These are phyloP conservation scores for Beris chalybata DNA, from an alignment of 2,888 invertebrate species.

Conservation along the genomic window DNA sequence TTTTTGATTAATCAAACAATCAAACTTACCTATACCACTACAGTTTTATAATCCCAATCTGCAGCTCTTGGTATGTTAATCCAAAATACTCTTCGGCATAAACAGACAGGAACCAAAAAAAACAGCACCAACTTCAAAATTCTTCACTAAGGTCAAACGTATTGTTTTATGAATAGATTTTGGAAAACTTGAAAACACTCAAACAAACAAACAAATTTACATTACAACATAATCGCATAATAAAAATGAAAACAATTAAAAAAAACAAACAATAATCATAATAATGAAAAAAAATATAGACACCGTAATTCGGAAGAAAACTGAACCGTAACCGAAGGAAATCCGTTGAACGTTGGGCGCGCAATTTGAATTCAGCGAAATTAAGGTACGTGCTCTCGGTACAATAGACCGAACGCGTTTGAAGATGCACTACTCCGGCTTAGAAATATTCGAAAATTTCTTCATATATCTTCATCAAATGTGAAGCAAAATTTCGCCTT, in stretches of 20 bases:
- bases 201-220: too few species aligned
- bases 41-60: too few species aligned
- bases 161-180: too few species aligned
- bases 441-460: slow-evolving; percentile 20
- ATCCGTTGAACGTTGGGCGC: slow-evolving; percentile 22
- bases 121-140: too few species aligned
- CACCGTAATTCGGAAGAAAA: slow-evolving; percentile 5
- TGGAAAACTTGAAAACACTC: too few species aligned
- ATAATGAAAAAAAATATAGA: background rate
- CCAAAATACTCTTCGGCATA: too few species aligned
- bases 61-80: too few species aligned
- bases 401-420: slow-evolving; percentile 54
- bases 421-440: slow-evolving; percentile 39
- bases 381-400: slow-evolving; percentile 51
- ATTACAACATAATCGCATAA: too few species aligned
- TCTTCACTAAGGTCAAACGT: too few species aligned
- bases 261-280: background rate
- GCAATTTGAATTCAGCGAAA: slow-evolving; percentile 15
- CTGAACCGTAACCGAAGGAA: slow-evolving; percentile 17
- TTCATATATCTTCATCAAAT: slow-evolving; percentile 23
- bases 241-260: background rate
- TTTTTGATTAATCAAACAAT: too few species aligned
- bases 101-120: too few species aligned
- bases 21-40: too few species aligned
- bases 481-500: slow-evolving; percentile 9